Conservation (phyloP, 2,113 vertebrate genomes). For the Tylochromis polylepis region DNA sequence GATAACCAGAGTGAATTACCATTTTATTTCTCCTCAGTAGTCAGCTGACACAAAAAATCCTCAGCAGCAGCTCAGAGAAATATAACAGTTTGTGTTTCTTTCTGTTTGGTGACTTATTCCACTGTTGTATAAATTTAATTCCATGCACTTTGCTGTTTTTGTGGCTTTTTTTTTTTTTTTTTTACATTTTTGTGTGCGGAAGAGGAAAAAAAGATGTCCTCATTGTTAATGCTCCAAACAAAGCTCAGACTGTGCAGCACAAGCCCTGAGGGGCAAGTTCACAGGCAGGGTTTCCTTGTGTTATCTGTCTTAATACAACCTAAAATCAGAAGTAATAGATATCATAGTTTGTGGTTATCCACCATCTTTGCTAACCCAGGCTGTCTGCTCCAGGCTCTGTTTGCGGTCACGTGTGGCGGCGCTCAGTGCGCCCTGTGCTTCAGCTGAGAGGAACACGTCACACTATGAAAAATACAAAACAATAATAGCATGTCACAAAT, state of each 20-base stretch:
- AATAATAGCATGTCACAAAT: fast-evolving
- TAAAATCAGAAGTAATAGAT: neutral
- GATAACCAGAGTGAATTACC: neutral
- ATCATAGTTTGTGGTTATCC: neutral
- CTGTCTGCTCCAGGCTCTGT: neutral
- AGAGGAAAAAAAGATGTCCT: neutral
- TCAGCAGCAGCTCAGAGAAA: neutral
- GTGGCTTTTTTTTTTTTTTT: neutral
- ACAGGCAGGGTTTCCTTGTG: neutral
- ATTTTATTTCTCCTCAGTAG: neutral
- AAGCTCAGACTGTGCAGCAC: neutral
- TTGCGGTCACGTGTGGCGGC: fast-evolving
- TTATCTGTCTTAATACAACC: neutral
- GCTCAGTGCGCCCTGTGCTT: neutral
- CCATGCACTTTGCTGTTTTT: neutral
- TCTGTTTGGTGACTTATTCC: neutral
- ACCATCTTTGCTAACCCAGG: neutral
- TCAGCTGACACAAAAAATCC: neutral
- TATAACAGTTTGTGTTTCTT: neutral
- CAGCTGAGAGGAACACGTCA: neutral
- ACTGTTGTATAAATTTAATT: neutral
- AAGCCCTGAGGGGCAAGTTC: neutral
- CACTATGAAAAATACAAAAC: neutral
- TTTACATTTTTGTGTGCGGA: neutral
- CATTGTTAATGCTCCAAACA: neutral